Evolutionary conservation across 2,888 invertebrate genomes (phyloP), one percentile per base, ranked within the genome.

Genomic region (Adelognathus sp.): DNA sequence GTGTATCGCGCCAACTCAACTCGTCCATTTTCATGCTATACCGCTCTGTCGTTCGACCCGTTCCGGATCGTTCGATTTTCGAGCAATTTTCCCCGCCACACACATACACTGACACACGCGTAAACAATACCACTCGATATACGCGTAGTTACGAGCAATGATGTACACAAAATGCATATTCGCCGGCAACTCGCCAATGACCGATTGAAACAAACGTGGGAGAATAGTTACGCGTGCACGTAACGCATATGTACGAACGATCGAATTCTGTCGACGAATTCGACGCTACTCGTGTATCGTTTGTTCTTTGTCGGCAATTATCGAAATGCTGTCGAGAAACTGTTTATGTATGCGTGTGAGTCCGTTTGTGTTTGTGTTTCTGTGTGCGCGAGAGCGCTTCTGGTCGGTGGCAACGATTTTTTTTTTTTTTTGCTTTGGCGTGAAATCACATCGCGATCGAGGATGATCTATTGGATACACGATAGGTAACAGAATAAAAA

Each of bases 201-300:
- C 50, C 50, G 50, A 50, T 50, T 21, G 50, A 50, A 50, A 50
- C 24, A 24, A 50, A 50, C 24, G 50, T 24, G n/a, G 21, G 11
- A 21, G 50, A n/a, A n/a, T n/a, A n/a, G 5, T 18, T 1, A n/a
- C 50, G 2, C 0, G 0, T n/a, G 24, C 24, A 1, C 36, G 18
- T 6, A 44, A 70, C 16, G 24, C 46, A 9, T 46, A 27, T 27
- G 16, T 18, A 58, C 21, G 70, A 46, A 52, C 76, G 58, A 76
- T 70, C 64, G 64, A 76, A 76, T 76, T 76, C 64, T 44, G 64
- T 71, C 64, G 70, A 50, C 70, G 63, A 52, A 71, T 39, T 14
- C 50, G 70, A 70, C 56, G 11, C 3, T 63, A 63, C 63, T 76
- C 69, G 63, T 63, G 11, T 70, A 63, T 70, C 75, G 75, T 21